These are phyloP conservation scores for Dendropsophus ebraccatus DNA, from an alignment of 2,113 vertebrate species.

Conservation along the genomic window DNA sequence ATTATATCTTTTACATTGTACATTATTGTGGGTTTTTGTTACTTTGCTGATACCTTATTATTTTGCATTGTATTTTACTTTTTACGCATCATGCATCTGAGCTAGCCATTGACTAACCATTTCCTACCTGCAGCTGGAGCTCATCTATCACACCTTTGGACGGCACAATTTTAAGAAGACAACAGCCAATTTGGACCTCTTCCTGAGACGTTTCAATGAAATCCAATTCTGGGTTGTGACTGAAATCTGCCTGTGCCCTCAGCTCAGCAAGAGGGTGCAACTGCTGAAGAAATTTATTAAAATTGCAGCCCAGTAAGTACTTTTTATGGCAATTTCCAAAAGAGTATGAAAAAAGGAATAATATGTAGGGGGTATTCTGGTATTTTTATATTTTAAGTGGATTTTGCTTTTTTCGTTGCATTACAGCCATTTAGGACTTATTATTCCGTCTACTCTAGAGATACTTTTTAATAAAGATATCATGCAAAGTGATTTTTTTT, in stretches of 20 bases:
- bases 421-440: conserved; percentile 24
- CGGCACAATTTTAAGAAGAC: conserved; percentile 92
- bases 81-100: background rate
- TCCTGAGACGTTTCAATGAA: conserved; percentile 96
- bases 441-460: conserved; percentile 30
- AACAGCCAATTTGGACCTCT: conserved; percentile 96
- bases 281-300: conserved; percentile 99
- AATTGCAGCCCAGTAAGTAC: conserved; percentile 95
- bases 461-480: conserved; percentile 49
- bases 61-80: too few species aligned
- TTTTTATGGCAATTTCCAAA: conserved; percentile 38
- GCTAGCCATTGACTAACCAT: background rate
- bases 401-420: conserved; percentile 34
- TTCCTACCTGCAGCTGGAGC: conserved; percentile 81
- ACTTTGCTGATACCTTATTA: background rate
- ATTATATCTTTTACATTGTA: too few species aligned
- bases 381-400: conserved; percentile 37
- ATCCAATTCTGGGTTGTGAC: conserved; percentile 98
- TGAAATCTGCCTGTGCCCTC: conserved; percentile 92
- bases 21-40: background rate
- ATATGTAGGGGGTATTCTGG: background rate
- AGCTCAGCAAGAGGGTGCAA: conserved; percentile 95
- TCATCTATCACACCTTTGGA: conserved; percentile 96
- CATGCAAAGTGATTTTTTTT: conserved; percentile 40
- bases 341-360: conserved; percentile 26